Evolutionary conservation across 2,888 invertebrate genomes (phyloP), one percentile per base, ranked within the genome.

Genomic region (Zaprionus lineosus): DNA sequence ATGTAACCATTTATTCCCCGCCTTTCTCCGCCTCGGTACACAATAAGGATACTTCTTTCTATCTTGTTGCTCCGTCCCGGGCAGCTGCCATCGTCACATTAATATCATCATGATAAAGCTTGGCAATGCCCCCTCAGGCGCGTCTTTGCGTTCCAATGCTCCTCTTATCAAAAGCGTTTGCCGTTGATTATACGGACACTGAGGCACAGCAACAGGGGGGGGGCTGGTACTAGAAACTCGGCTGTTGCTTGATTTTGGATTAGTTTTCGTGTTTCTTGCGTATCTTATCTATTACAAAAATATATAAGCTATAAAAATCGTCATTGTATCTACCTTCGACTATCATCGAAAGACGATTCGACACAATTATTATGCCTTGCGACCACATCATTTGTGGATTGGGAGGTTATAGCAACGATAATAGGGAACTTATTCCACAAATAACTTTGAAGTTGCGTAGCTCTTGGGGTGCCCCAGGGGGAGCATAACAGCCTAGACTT

Each of bases 231-330:
- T 41, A 48, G 11, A 21, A 37, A 16, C 31, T 40, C 33, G 56
- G 48, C 43, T 70, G 56, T 56, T 55, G 56, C 33, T 57, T 43
- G 40, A 50, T 69, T 53, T 48, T 24, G 66, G 68, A 65, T 70
- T 71, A 65, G 51, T 66, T 60, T 44, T 55, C 55, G 47, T 71
- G 59, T 71, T 56, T 9, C 31, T 29, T 14, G 5, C 61, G 40
- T 76, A 78, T 82, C 76, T 82, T 82, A 69, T 72, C 74, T 60
- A 41, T 7, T 15, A 12, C 6, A 34, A 39, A 34, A 36, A 43
- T n/a, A 19, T 14, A 52, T 52, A 14, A 52, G 19, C 21, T 21
- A 3, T 7, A 21, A 55, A 55, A 15, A 46, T 12, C 19, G 39
- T 63, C 52, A 52, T 41, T 63, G 11, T 37, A 48, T 31, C 33